phyloP scores from a whole-genome alignment of 1,140 invertebrate genomes.

The Drosophila mauritiana region DNA sequence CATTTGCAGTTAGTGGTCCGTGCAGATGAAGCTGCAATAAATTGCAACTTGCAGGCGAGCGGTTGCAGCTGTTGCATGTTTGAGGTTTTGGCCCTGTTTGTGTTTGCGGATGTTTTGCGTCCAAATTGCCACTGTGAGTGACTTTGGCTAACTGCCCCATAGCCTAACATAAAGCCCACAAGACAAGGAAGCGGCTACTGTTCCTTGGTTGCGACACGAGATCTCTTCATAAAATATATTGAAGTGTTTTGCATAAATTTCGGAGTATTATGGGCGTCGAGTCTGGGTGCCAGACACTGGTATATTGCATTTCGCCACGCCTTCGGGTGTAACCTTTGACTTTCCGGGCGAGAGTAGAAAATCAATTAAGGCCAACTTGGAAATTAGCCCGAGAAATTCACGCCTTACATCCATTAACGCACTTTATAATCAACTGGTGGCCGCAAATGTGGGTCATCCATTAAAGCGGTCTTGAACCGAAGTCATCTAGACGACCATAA shows the following conservation, averaged over 20 bases:
- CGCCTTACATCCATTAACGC: constrained; percentile 32
- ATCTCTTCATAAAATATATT: constrained; percentile 73
- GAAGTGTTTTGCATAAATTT: constrained; percentile 61
- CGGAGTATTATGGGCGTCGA: background rate
- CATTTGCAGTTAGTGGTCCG: constrained; percentile 29
- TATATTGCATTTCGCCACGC: constrained; percentile 28
- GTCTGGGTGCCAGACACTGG: constrained; percentile 26
- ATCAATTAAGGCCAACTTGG: constrained; percentile 56
- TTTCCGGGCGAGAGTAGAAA: constrained; percentile 29
- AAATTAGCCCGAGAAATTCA: constrained; percentile 42
- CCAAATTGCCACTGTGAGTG: constrained; percentile 60
- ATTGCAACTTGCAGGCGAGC: constrained; percentile 65
- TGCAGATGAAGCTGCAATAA: constrained; percentile 61
- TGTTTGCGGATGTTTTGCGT: constrained; percentile 37
- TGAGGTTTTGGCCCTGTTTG: constrained; percentile 23
- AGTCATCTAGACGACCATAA: constrained; percentile 14
- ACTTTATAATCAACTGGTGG: constrained; percentile 47
- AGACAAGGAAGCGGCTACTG: constrained; percentile 36
- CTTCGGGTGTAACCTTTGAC: constrained; percentile 13
- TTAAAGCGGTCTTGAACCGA: constrained; percentile 35
- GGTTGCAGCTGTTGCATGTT: constrained; percentile 65
- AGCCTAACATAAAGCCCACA: constrained; percentile 4
- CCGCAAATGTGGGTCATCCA: constrained; percentile 39
- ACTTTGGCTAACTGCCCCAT: constrained; percentile 50
- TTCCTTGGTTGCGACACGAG: constrained; percentile 34